phyloP scores from a whole-genome alignment of 2,797 vertebrate species.

The Periophthalmus magnuspinnatus region DNA sequence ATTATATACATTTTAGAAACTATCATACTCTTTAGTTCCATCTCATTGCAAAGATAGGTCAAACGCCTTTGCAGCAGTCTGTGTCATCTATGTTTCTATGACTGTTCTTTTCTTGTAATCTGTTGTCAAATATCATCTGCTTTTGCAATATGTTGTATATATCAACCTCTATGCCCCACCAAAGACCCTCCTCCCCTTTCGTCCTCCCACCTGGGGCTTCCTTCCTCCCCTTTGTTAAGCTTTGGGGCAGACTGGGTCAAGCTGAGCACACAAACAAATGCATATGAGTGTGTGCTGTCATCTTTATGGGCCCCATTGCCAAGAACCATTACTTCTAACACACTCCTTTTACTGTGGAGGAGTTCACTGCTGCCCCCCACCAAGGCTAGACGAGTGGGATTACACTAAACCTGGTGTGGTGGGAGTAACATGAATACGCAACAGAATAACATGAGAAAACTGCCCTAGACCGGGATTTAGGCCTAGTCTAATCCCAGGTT shows the following conservation, averaged over 20 bases:
- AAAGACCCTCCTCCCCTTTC: neutral
- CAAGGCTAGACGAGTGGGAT: conserved; percentile 57
- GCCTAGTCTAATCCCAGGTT: conserved; percentile 2
- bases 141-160: neutral
- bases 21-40: neutral
- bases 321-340: conserved; percentile 73
- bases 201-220: conserved; percentile 49
- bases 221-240: conserved; percentile 81
- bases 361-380: conserved; percentile 38
- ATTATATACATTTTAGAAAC: too few species aligned
- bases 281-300: conserved; percentile 81
- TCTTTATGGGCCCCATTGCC: conserved; percentile 73
- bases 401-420: conserved; percentile 38
- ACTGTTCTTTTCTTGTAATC: neutral
- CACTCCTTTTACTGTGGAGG: conserved; percentile 18
- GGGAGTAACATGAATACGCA: conserved; percentile 62
- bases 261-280: conserved; percentile 81
- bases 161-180: neutral
- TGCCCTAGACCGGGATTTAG: neutral
- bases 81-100: neutral
- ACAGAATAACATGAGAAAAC: conserved; percentile 42
- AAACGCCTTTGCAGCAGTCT: neutral
- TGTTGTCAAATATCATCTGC: neutral
- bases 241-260: conserved; percentile 75
- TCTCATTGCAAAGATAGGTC: neutral